Percentiles rank a stretch among this genome's conserved stretches.
Conservation (phyloP, 2,888 invertebrate species). For the Zaprionus bogoriensis region DNA sequence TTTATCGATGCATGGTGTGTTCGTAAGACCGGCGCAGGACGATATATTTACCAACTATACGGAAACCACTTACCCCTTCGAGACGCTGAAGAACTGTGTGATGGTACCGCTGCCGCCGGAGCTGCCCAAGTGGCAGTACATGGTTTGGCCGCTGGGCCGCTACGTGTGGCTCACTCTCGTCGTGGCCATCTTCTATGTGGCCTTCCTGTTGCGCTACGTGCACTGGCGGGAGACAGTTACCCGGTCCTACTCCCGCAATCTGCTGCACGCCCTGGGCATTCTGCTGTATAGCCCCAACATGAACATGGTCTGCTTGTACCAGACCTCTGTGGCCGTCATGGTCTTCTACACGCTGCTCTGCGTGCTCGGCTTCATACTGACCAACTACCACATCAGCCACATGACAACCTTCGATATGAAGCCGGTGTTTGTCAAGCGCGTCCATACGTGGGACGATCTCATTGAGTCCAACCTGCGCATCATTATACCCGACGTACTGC, state of each 20-base stretch:
- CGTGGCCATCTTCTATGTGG: slow-evolving; percentile 72
- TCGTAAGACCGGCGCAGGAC: slow-evolving; percentile 14
- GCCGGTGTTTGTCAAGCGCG: slow-evolving; percentile 73
- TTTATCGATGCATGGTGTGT: slow-evolving; percentile 60
- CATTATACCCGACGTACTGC: slow-evolving; percentile 68
- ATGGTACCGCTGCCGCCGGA: slow-evolving; percentile 80
- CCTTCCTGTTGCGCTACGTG: slow-evolving; percentile 62
- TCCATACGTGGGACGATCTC: slow-evolving; percentile 68
- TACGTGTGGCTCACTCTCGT: slow-evolving; percentile 69
- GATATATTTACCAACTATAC: neutral
- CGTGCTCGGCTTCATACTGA: slow-evolving; percentile 72
- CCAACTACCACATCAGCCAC: slow-evolving; percentile 73
- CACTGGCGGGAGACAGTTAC: slow-evolving; percentile 40
- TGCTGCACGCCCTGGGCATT: slow-evolving; percentile 68
- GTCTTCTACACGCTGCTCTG: slow-evolving; percentile 70
- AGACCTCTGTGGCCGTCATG: slow-evolving; percentile 53
- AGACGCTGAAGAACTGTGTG: slow-evolving; percentile 71
- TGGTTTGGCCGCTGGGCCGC: slow-evolving; percentile 74
- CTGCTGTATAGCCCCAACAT: slow-evolving; percentile 77
- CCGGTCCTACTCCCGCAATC: slow-evolving; percentile 52
- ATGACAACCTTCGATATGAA: slow-evolving; percentile 77
- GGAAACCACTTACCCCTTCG: slow-evolving; percentile 73
- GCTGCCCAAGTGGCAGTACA: slow-evolving; percentile 77
- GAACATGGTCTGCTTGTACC: slow-evolving; percentile 63
- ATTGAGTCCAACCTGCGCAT: slow-evolving; percentile 62